Evolutionary conservation across 2,797 vertebrate genomes (phyloP).

Genomic region (Sphenopsis melanotis): DNA sequence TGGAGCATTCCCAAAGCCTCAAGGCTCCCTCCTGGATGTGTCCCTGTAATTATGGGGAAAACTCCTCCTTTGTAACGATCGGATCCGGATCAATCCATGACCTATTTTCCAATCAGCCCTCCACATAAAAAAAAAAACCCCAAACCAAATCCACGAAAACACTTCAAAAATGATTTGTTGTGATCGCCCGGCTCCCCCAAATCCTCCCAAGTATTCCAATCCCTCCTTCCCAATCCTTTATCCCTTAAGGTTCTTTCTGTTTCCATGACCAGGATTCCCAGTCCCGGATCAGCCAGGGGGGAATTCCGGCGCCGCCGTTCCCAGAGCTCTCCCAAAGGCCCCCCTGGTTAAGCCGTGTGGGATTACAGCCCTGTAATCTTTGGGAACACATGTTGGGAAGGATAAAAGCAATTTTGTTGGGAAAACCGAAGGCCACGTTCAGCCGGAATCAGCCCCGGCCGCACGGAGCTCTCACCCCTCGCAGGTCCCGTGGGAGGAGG

Average conservation of each 20-base stretch:
- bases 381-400: slow-evolving; percentile 87
- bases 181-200: slow-evolving; percentile 78
- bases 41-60: background rate
- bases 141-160: background rate
- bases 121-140: background rate
- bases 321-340: slow-evolving; percentile 72
- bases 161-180: slow-evolving; percentile 71
- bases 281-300: background rate
- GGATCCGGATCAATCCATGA: background rate
- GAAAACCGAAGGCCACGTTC: slow-evolving; percentile 82
- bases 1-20: background rate
- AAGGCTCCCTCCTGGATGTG: background rate
- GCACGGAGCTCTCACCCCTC: background rate
- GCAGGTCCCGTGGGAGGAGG: background rate
- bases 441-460: slow-evolving; percentile 56
- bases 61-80: accelerated
- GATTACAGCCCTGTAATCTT: slow-evolving; percentile 88
- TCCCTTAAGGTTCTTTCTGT: slow-evolving; percentile 89
- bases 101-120: background rate
- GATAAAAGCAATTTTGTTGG: slow-evolving; percentile 92
- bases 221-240: slow-evolving; percentile 81
- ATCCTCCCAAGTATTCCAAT: slow-evolving; percentile 78
- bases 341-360: slow-evolving; percentile 77
- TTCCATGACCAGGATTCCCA: slow-evolving; percentile 86
- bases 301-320: slow-evolving; percentile 68